Conservation (phyloP, 2,888 invertebrate genomes). For the Gari tellinella region DNA sequence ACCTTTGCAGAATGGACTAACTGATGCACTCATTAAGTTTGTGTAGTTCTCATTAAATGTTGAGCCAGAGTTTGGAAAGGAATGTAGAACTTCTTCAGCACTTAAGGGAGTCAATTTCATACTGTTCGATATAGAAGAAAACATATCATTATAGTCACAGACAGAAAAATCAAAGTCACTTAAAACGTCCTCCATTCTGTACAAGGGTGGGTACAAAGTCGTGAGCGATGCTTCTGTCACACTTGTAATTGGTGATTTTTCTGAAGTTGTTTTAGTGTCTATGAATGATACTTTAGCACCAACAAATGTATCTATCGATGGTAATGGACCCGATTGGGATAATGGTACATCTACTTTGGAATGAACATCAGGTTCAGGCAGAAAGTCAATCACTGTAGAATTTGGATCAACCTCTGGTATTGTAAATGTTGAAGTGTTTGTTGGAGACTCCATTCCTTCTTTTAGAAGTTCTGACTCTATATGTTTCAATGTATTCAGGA, state of each 20-base stretch:
- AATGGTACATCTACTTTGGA: conserved; percentile 34
- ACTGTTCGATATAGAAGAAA: conserved; percentile 79
- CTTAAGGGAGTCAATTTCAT: conserved; percentile 83
- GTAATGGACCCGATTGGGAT: conserved; percentile 57
- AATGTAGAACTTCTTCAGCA: conserved; percentile 84
- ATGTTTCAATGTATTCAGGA: conserved; percentile 95
- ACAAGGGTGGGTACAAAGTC: conserved; percentile 47
- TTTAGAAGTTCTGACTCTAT: conserved; percentile 93
- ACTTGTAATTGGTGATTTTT: conserved; percentile 39
- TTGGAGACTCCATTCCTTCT: conserved; percentile 83
- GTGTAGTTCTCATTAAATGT: conserved; percentile 59
- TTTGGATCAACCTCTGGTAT: conserved; percentile 63
- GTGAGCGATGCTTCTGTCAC: conserved; percentile 44
- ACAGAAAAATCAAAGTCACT: conserved; percentile 86
- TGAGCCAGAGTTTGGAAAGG: conserved; percentile 79
- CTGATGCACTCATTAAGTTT: conserved; percentile 57
- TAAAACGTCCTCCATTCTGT: conserved; percentile 67
- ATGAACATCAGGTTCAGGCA: conserved; percentile 53
- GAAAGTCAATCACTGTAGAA: conserved; percentile 62
- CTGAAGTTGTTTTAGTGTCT: conserved; percentile 31
- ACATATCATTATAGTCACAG: conserved; percentile 86
- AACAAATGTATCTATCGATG: conserved; percentile 70
- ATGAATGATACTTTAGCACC: conserved; percentile 35
- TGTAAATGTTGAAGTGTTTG: conserved; percentile 54
- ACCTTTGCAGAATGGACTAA: conserved; percentile 69